Evolutionary conservation across 1,140 invertebrate genomes (phyloP).

Genomic region (Cydia strobilella): DNA sequence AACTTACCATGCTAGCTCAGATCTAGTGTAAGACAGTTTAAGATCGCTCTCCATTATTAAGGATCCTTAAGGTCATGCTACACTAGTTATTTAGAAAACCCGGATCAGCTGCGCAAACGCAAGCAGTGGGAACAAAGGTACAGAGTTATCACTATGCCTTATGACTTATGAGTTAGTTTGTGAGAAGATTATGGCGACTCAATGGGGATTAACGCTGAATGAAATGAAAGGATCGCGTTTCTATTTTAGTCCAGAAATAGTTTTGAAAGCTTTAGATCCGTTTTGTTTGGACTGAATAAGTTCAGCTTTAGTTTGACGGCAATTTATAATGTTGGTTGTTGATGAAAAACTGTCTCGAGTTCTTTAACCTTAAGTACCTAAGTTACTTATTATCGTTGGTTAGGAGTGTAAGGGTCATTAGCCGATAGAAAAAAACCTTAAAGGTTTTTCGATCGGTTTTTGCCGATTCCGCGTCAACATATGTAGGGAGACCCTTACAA

Average conservation of each 20-base stretch:
- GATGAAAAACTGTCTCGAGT: not conserved
- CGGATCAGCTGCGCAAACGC: not conserved
- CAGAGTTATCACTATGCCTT: slow-evolving; percentile 16
- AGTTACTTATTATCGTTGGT: too few species aligned
- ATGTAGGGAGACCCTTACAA: too few species aligned
- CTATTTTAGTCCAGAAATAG: slow-evolving; percentile 15
- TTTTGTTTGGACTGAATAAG: slow-evolving; percentile 6
- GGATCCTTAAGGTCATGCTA: not conserved
- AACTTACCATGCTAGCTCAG: not conserved
- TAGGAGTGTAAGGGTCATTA: too few species aligned
- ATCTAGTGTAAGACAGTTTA: not conserved
- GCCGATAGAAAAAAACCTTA: too few species aligned
- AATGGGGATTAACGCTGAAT: slow-evolving; percentile 25
- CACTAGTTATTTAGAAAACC: not conserved
- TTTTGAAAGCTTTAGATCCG: slow-evolving; percentile 1
- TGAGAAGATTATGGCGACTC: slow-evolving; percentile 20
- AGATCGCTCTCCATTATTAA: not conserved
- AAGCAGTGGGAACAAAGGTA: not conserved
- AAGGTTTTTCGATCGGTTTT: too few species aligned
- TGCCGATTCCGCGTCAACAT: too few species aligned
- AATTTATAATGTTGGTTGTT: not conserved
- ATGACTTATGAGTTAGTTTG: slow-evolving; percentile 25
- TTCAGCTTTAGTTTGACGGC: slow-evolving; percentile 3
- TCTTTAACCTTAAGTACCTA: not conserved
- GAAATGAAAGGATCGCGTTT: slow-evolving; percentile 19